phyloP scores from a whole-genome alignment of 1,140 invertebrate genomes.

The Eumeta japonica region DNA sequence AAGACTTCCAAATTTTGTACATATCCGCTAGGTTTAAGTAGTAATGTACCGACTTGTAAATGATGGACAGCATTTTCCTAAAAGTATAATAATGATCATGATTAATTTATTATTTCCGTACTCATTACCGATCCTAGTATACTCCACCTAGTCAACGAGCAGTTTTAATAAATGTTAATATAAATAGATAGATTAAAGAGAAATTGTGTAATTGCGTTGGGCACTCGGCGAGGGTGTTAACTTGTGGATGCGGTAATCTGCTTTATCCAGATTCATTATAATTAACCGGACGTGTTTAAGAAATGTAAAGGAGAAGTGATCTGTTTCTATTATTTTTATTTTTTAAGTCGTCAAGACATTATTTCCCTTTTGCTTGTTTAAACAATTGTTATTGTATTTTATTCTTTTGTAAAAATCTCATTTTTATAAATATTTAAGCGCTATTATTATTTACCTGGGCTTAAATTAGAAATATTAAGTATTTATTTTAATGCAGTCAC shows the following conservation, averaged over 20 bases:
- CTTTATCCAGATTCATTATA: too few species aligned
- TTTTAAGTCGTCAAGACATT: too few species aligned
- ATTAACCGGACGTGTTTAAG: too few species aligned
- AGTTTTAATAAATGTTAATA: constrained; percentile 47
- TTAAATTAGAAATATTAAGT: constrained; percentile 42
- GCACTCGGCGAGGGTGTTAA: too few species aligned
- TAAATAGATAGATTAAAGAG: constrained; percentile 42
- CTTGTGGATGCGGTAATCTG: too few species aligned
- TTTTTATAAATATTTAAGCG: constrained; percentile 13
- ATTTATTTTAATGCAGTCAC: constrained; percentile 44
- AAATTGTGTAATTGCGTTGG: too few species aligned
- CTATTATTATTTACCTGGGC: constrained; percentile 40
- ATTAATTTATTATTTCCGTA: constrained; percentile 11
- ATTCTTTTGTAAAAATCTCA: constrained; percentile 11
- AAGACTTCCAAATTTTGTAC: constrained; percentile 52
- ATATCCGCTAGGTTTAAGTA: constrained; percentile 51
- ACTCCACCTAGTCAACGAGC: constrained; percentile 47
- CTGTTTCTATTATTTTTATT: too few species aligned
- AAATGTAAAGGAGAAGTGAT: too few species aligned
- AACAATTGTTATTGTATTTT: too few species aligned
- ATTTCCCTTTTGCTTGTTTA: too few species aligned
- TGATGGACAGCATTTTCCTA: too few species aligned
- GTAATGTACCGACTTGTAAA: constrained; percentile 5
- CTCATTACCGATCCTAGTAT: constrained; percentile 16
- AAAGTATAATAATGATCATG: neutral